Percentiles rank a stretch among this genome's conserved stretches.
phyloP scores from a whole-genome alignment of 2,113 vertebrate genomes.

The Micronisus gabar region DNA sequence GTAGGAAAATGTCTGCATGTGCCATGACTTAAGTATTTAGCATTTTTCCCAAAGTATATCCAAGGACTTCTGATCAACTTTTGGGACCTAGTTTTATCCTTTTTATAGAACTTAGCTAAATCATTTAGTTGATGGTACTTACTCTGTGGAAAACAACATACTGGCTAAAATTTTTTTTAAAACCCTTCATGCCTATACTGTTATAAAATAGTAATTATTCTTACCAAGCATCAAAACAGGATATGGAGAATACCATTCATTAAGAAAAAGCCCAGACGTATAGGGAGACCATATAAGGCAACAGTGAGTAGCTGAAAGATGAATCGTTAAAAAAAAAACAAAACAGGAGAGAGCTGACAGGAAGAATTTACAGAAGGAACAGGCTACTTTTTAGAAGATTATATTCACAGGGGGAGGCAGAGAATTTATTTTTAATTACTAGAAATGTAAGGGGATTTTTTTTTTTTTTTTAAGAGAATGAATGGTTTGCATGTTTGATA shows the following conservation, averaged over 20 bases:
- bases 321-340: neutral
- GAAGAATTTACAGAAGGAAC: slow-evolving; percentile 15
- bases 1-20: neutral
- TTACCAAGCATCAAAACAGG: neutral
- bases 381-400: neutral
- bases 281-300: neutral
- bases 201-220: neutral
- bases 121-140: neutral
- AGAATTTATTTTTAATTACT: neutral
- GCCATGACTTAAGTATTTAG: neutral
- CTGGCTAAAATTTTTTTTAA: neutral
- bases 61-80: neutral
- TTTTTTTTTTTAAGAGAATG: neutral
- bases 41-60: neutral
- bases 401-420: neutral
- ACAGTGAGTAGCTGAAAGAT: neutral
- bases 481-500: neutral
- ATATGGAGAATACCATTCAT: neutral
- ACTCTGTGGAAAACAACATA: neutral
- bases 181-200: neutral
- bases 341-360: neutral
- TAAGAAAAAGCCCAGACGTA: neutral
- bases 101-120: neutral
- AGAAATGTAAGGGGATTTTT: neutral
- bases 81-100: neutral